These are phyloP conservation scores for Acleris literana DNA, from an alignment of 2,888 invertebrate genomes.

Conservation along the genomic window DNA sequence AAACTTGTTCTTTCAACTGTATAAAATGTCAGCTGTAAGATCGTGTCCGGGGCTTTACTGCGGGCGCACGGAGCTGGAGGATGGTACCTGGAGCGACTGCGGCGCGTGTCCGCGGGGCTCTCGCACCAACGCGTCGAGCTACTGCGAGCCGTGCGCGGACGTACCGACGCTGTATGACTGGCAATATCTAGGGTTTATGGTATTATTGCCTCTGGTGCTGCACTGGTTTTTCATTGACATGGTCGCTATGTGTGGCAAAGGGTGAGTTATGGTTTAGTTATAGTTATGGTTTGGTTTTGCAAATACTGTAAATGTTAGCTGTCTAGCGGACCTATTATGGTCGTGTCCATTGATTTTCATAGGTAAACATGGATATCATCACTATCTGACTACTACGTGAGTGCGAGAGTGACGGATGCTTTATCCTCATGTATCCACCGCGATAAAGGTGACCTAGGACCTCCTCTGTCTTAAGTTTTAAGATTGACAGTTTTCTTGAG, in stretches of 20 bases:
- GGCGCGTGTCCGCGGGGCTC: conserved; percentile 94
- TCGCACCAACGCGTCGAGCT: conserved; percentile 87
- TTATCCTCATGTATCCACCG: too few species aligned
- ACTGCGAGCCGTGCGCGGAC: conserved; percentile 90
- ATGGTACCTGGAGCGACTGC: conserved; percentile 90
- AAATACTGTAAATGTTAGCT: background rate
- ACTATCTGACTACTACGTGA: too few species aligned
- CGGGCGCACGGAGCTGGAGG: conserved; percentile 86
- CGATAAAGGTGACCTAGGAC: too few species aligned
- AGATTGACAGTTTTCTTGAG: too few species aligned
- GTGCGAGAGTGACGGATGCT: too few species aligned
- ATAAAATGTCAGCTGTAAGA: conserved; percentile 63
- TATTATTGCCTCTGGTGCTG: conserved; percentile 91
- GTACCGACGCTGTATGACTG: conserved; percentile 94
- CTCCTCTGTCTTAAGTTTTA: too few species aligned
- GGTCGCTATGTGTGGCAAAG: conserved; percentile 88
- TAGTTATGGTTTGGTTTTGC: too few species aligned
- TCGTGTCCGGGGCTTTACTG: conserved; percentile 93
- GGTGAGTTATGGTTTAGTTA: conserved; percentile 79
- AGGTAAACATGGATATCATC: too few species aligned
- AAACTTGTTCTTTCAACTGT: background rate
- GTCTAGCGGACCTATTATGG: background rate
- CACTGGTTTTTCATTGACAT: conserved; percentile 97
- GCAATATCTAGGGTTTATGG: conserved; percentile 97
- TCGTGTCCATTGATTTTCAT: too few species aligned